Conservation (phyloP, 1,140 invertebrate genomes). For the Triops longicaudatus region DNA sequence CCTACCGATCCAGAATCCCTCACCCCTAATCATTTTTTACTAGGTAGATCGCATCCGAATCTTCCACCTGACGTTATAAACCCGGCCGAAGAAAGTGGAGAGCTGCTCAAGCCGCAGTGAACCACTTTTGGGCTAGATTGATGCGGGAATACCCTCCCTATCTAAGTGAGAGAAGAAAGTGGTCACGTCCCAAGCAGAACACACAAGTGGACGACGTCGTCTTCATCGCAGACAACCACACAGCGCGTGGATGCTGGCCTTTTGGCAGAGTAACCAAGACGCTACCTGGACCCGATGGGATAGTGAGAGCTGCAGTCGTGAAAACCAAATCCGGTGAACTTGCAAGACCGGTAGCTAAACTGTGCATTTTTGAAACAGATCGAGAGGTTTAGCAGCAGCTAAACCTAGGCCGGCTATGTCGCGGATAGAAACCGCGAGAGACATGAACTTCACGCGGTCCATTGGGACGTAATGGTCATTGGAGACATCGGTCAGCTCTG, state of each 20-base stretch:
- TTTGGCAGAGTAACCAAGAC: not conserved
- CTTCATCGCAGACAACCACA: not conserved
- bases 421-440: not conserved
- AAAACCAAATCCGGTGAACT: conserved; percentile 16
- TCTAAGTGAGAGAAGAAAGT: not conserved
- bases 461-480: too few relatives aligned
- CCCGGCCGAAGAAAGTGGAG: not conserved
- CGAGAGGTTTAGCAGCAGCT: not conserved
- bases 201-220: not conserved
- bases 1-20: conserved; percentile 22
- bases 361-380: conserved; percentile 14
- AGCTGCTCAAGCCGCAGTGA: not conserved
- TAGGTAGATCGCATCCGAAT: conserved; percentile 3
- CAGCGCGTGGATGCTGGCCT: conserved; percentile 6
- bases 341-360: not conserved
- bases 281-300: conserved; percentile 18
- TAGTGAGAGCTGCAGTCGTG: conserved; percentile 11
- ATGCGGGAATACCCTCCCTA: not conserved
- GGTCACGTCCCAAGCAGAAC: too few relatives aligned
- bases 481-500: too few relatives aligned
- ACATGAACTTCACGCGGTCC: too few relatives aligned
- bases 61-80: not conserved
- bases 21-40: conserved; percentile 22
- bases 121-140: not conserved
- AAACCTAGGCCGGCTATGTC: not conserved